A percentile compares a stretch with the other conserved stretches of the same genome.
phyloP scores from a whole-genome alignment of 1,140 invertebrate genomes.

The Bombus difficillimus region DNA sequence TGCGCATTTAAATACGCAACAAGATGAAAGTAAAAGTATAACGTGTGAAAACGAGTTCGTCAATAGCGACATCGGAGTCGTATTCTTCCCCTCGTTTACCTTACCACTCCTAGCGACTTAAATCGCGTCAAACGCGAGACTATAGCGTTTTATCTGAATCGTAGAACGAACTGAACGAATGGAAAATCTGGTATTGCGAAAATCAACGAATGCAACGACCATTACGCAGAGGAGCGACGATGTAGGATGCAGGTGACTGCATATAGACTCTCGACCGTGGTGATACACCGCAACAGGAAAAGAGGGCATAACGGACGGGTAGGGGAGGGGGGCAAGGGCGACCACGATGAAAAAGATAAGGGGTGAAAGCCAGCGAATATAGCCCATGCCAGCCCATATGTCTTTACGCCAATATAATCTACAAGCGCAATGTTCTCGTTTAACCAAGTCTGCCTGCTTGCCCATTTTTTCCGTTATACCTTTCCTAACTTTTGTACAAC shows the following conservation, averaged over 20 bases:
- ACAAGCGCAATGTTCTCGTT: slow-evolving; percentile 10
- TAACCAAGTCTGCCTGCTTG: neutral
- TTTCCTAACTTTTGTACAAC: neutral
- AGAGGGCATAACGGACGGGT: no score
- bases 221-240: neutral
- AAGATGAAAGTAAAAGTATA: neutral
- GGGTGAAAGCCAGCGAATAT: slow-evolving; percentile 31
- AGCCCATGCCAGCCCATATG: neutral
- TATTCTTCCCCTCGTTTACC: neutral
- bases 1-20: neutral
- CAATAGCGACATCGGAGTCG: neutral
- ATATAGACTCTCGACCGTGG: neutral
- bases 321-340: neutral
- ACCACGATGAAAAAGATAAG: slow-evolving; percentile 16
- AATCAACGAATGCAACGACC: slow-evolving; percentile 21
- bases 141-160: neutral
- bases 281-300: neutral
- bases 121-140: neutral
- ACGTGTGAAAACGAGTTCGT: neutral
- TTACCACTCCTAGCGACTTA: neutral
- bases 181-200: slow-evolving; percentile 32
- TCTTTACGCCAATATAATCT: neutral
- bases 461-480: neutral
- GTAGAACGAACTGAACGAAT: no score
- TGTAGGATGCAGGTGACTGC: neutral